phyloP scores from a whole-genome alignment of 2,888 invertebrate species.

The Himalopsyche kuldschensis region DNA sequence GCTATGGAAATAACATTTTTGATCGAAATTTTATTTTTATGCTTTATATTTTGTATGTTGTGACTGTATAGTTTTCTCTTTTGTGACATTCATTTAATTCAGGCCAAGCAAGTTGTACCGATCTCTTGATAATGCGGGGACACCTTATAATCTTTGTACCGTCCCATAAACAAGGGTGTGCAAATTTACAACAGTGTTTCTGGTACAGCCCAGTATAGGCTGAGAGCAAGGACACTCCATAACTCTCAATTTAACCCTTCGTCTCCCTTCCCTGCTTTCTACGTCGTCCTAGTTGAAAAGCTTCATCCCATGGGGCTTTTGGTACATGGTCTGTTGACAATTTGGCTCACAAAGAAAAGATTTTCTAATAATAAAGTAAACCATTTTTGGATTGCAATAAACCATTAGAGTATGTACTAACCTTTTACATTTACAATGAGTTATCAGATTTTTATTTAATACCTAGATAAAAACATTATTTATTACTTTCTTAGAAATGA shows the following conservation, averaged over 20 bases:
- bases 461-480: too few relatives aligned
- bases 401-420: too few relatives aligned
- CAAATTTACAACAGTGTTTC: slow-evolving; percentile 29
- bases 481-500: too few relatives aligned
- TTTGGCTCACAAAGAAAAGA: background rate
- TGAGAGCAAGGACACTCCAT: slow-evolving; percentile 11
- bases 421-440: too few relatives aligned
- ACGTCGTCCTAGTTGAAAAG: background rate
- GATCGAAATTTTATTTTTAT: background rate
- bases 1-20: too few relatives aligned
- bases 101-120: background rate
- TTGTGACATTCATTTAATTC: background rate
- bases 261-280: background rate
- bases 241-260: slow-evolving; percentile 13
- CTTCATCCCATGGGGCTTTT: background rate
- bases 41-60: background rate
- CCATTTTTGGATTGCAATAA: too few relatives aligned
- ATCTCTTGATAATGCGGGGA: background rate
- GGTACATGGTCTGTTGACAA: background rate
- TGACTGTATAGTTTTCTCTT: background rate
- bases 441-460: too few relatives aligned
- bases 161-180: slow-evolving; percentile 28
- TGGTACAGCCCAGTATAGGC: background rate
- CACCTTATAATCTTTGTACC: slow-evolving; percentile 21
- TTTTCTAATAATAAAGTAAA: too few relatives aligned